Evolutionary conservation across 2,888 invertebrate species (phyloP).

Genomic region (Nezara viridula): DNA sequence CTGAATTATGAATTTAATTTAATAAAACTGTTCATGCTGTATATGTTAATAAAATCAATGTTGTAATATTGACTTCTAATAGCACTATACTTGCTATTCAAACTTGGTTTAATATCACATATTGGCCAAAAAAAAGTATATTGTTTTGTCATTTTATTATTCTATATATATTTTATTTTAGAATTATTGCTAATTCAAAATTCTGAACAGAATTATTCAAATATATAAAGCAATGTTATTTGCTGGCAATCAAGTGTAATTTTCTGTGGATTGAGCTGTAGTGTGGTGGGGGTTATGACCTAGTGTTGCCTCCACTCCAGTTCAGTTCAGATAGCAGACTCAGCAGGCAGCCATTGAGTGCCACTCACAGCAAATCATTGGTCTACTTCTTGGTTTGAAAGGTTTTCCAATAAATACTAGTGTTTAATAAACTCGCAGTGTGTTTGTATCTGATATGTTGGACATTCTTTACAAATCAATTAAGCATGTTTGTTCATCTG

Average conservation of each 20-base stretch:
- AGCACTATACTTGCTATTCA: background rate
- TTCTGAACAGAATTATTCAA: background rate
- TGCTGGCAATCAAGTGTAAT: background rate
- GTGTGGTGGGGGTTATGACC: slow-evolving; percentile 15
- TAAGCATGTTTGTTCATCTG: slow-evolving; percentile 51
- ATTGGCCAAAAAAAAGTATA: background rate
- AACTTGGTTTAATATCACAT: background rate
- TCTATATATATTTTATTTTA: background rate
- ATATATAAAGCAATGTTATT: background rate
- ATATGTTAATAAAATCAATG: no score
- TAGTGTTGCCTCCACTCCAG: background rate
- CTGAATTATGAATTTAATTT: background rate
- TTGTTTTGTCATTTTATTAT: background rate
- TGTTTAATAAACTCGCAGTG: background rate
- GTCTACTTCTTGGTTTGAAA: background rate
- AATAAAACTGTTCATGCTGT: background rate
- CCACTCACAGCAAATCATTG: background rate
- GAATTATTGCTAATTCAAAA: background rate
- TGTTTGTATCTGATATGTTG: slow-evolving; percentile 39
- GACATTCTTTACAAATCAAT: slow-evolving; percentile 58
- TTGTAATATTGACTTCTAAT: background rate
- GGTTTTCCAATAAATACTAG: background rate
- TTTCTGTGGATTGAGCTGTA: background rate
- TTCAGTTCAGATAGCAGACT: background rate
- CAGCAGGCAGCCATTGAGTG: background rate